A percentile compares a stretch with the other conserved stretches of the same genome.
Conservation (phyloP, 2,113 vertebrate genomes). For the Pedetes capensis region DNA sequence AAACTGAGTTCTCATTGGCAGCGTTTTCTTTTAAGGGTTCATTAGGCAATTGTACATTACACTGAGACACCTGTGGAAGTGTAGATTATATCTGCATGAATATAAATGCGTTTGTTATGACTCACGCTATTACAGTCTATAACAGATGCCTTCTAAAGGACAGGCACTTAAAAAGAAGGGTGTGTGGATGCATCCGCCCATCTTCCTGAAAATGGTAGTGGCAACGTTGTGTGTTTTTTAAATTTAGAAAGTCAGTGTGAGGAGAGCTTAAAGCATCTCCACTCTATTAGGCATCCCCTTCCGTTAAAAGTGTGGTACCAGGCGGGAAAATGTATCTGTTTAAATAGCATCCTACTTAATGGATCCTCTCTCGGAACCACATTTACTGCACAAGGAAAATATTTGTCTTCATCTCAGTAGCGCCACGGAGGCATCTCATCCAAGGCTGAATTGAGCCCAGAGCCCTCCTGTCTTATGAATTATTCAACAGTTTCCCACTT, state of each 20-base stretch:
- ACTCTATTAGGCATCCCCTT: constrained; percentile 49
- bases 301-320: background rate
- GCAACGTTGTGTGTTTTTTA: constrained; percentile 34
- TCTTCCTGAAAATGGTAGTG: constrained; percentile 49
- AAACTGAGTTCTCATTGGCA: background rate
- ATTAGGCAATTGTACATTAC: constrained; percentile 35
- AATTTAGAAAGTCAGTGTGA: constrained; percentile 60
- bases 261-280: constrained; percentile 37
- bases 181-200: background rate
- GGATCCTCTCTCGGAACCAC: constrained; percentile 59
- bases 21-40: constrained; percentile 40
- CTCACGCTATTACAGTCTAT: background rate
- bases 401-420: constrained; percentile 67
- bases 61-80: constrained; percentile 55
- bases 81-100: constrained; percentile 1
- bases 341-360: constrained; percentile 59
- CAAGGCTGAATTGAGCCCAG: constrained; percentile 42
- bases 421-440: constrained; percentile 43
- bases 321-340: constrained; percentile 38
- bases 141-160: constrained; percentile 18
- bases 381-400: constrained; percentile 57
- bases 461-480: constrained; percentile 59
- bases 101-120: constrained; percentile 21
- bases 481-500: constrained; percentile 50
- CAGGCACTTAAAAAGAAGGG: constrained; percentile 25